Conservation (phyloP, 2,797 vertebrate species). For the Bufotes viridis region DNA sequence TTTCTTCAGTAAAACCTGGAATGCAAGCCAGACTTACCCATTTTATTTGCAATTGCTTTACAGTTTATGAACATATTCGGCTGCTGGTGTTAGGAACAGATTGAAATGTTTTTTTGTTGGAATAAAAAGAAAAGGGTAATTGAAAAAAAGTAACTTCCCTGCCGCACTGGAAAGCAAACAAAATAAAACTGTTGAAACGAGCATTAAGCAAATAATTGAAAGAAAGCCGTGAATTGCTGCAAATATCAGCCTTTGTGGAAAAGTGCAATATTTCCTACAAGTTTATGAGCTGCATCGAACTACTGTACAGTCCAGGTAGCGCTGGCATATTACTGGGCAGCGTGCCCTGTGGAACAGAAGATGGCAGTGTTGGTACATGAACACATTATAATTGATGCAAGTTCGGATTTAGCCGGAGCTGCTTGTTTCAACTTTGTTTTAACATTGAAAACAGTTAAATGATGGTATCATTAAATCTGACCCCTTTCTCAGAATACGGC, state of each 20-base stretch:
- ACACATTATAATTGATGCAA: neutral
- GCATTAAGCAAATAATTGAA: conserved; percentile 48
- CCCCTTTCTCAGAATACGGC: conserved; percentile 64
- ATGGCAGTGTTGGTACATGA: conserved; percentile 74
- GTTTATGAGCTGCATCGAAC: conserved; percentile 40
- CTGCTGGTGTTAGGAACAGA: neutral
- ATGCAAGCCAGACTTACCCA: neutral
- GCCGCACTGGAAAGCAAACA: conserved; percentile 21
- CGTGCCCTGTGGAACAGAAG: conserved; percentile 67
- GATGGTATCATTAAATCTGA: conserved; percentile 70
- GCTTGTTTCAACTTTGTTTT: conserved; percentile 57
- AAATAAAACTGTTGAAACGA: conserved; percentile 38
- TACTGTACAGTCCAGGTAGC: neutral
- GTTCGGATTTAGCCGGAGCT: conserved; percentile 36
- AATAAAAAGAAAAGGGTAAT: conserved; percentile 17
- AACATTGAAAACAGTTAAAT: conserved; percentile 65
- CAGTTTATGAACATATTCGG: conserved; percentile 13
- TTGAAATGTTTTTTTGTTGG: conserved; percentile 16
- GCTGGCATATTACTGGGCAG: neutral
- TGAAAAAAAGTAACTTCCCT: conserved; percentile 3
- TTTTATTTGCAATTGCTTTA: conserved; percentile 13
- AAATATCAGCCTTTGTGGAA: conserved; percentile 12
- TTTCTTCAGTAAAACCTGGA: neutral
- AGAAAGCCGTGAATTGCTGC: conserved; percentile 25
- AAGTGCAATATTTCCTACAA: neutral